Evolutionary conservation across 2,113 vertebrate species (phyloP), one percentile per base, ranked within the genome.

Genomic region (Taxidea taxus): DNA sequence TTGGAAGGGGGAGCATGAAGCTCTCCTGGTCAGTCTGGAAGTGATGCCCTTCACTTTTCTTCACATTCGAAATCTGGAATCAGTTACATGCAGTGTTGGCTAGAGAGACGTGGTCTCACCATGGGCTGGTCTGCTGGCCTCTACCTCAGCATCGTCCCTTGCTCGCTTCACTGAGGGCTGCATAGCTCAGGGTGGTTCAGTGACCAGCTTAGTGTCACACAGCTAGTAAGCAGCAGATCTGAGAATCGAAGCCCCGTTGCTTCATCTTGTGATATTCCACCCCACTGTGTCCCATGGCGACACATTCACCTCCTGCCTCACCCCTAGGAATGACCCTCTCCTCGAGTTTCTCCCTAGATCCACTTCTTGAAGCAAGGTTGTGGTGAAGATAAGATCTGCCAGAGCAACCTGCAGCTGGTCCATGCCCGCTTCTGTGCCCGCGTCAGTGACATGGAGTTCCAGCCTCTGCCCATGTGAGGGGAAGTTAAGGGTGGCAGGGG

Each of bases 311-410:
- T 44, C 31, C 7, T 74, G 78, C 39, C 51, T 81, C 2, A 12
- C 0, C 9, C 54, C 25, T 60, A 20, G 90, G 80, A 78, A 56
- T 84, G 78, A 91, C 23, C 60, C 21, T 51, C 14, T 78, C 20
- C 51, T 82, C 74, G 7, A 13, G 25, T 75, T 16, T 94, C 58
- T 74, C 18, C 80, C 54, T 97, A 99, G 99, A 99, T 99, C 84
- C 99, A 99, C 97, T 99, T 99, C 95, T 98, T 99, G 88, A 99
- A 99, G 94, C 99, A 99, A 97, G 99, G 99, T 92, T 99, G 99
- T 42, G 99, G 99, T 31, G 98, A 97, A 0, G 99, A 99, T 98
- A 99, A 99, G 97, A 99, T 99, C 96, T 99, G 99, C 97, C 99
- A 99, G 98, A 99, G 99, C 98, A 99, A 99, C 97, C 98, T 99